These are phyloP conservation scores for Pteropus rufus DNA, from an alignment of 2,797 vertebrate species.

Conservation along the genomic window DNA sequence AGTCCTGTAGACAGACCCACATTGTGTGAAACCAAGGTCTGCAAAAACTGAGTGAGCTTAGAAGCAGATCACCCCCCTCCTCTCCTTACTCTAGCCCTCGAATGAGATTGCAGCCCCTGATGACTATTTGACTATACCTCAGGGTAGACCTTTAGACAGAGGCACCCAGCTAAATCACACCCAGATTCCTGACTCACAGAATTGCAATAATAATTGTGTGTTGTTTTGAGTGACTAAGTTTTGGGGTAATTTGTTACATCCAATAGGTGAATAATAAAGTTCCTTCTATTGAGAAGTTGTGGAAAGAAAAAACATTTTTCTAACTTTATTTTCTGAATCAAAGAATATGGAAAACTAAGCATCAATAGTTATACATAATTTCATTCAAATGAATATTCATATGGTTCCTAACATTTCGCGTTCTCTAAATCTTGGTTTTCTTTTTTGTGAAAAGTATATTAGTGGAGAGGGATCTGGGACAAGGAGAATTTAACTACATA, in stretches of 20 bases:
- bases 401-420: not conserved
- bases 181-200: not conserved
- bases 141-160: not conserved
- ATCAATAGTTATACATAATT: not conserved
- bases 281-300: not conserved
- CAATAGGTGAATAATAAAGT: not conserved
- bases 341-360: not conserved
- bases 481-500: not conserved
- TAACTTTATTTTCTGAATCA: not conserved
- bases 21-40: not conserved
- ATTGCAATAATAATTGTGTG: not conserved
- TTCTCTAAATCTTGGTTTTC: not conserved
- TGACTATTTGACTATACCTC: not conserved
- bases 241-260: not conserved
- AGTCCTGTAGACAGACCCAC: not conserved
- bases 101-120: not conserved
- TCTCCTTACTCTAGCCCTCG: not conserved
- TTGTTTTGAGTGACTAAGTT: not conserved
- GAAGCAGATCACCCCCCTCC: not conserved
- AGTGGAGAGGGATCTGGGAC: not conserved
- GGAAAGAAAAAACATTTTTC: not conserved
- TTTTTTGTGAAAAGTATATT: not conserved
- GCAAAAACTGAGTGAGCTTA: not conserved
- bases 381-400: not conserved
- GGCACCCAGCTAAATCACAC: not conserved